phyloP scores from a whole-genome alignment of 2,797 vertebrate species.

The Dicrostonyx torquatus region DNA sequence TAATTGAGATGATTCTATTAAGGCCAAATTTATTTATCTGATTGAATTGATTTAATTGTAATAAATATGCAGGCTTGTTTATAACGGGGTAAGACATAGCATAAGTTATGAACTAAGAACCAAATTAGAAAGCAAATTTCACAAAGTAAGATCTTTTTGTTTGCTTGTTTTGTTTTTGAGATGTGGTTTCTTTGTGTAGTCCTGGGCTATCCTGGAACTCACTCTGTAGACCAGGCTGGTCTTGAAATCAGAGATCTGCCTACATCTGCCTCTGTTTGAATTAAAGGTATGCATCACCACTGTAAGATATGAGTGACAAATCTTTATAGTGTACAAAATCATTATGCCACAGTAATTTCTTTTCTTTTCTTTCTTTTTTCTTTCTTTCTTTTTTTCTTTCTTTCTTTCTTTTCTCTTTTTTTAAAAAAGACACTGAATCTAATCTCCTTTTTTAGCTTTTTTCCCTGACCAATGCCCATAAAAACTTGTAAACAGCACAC shows the following conservation, averaged over 20 bases:
- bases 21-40: not conserved
- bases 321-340: too few relatives aligned
- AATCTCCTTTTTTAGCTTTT: too few relatives aligned
- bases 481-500: too few relatives aligned
- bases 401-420: too few relatives aligned
- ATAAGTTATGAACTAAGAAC: constrained; percentile 1
- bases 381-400: too few relatives aligned
- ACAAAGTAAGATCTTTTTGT: not conserved
- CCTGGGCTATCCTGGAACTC: not conserved
- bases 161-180: not conserved
- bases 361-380: too few relatives aligned
- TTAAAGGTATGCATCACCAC: not conserved
- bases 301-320: not conserved
- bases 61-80: not conserved
- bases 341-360: too few relatives aligned
- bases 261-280: not conserved
- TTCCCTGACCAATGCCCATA: too few relatives aligned
- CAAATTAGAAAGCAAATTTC: constrained; percentile 19
- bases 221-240: not conserved
- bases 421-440: too few relatives aligned
- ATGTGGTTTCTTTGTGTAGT: not conserved
- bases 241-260: not conserved
- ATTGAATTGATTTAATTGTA: constrained; percentile 10
- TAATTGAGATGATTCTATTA: not conserved
- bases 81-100: not conserved